Evolutionary conservation across 2,888 invertebrate genomes (phyloP), one percentile per base, ranked within the genome.

Genomic region (Bursaphelenchus okinawaensis): DNA sequence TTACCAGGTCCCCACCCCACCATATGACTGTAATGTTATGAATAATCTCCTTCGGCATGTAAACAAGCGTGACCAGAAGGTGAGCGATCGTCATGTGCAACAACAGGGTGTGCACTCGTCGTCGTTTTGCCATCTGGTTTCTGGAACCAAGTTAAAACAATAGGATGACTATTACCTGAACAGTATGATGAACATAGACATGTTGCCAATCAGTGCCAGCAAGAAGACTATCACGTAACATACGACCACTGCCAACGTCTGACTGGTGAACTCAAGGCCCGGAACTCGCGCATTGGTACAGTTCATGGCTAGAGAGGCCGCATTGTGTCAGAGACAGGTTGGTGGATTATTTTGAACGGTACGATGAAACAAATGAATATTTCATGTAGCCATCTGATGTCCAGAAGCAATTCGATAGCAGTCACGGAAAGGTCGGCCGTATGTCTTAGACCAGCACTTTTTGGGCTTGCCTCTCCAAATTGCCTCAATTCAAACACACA

Each of bases 71-170:
- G 62, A 78, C 79, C 24, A 71, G 60, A 8, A 80, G 67, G 65
- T 80, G 78, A 28, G 79, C 79, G 59, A 80, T 74, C 56, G 78
- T 80, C 77, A 78, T 80, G 70, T 80, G 79, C 16, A 80, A 69
- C 12, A 80, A 72, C 7, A 80, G 70, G 8, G 77, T 74, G 63
- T 80, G 77, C 56, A 80, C 78, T 19, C 80, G 70, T 1, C 79
- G 70, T 52, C 73, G 72, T 63, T 80, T 78, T 20, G 75, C 70
- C 61, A 74, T 55, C 62, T 79, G 79, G 56, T 80, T 78, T 58
- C 79, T 77, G 66, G 31, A 69, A 57, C 20, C 2, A 9, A 0
- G 51, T 12, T 54, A 55, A 8, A 23, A 9, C 22, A 24, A 19
- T 64, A 68, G 28, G 16, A 9, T 16, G 20, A 31, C 68, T 50